Evolutionary conservation across 53 echinoderm and acorn worm species (phyloP), one percentile per base, ranked within the genome.

Genomic region (Hippasteria phrygiana): DNA sequence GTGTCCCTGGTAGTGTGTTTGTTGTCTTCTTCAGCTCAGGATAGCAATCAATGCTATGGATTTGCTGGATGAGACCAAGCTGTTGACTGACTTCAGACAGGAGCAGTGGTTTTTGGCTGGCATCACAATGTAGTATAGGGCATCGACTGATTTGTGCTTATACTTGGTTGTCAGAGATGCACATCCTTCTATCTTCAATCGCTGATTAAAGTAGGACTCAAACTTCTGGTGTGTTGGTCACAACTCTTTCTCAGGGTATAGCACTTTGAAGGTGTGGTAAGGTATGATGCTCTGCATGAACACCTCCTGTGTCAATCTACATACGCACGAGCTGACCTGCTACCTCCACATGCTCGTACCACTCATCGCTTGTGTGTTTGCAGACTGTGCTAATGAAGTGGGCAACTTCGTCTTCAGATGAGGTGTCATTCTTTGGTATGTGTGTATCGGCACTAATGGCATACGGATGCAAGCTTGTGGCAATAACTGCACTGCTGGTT

Each of bases 291-390:
- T 83, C 48, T 48, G 48, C 62, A 38, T 89, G 56, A n/a, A 71
- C 87, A 48, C 78, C 67, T 40, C 93, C 90, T 29, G 85, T 92
- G 89, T 89, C 77, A 3, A 92, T 92, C 17, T 83, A 84, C n/a
- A 71, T 81, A 22, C 39, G 32, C 65, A 64, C 6, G 46, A 11
- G 46, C 46, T 45, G 46, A 45, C 11, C 46, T 11, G 62, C 18
- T 22, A 62, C 24, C 5, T 20, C 5, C 17, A 62, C 24, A 5
- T 62, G 17, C 62, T 5, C 24, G 62, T 20, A 20, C 24, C 24
- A 62, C 18, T 22, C 17, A 22, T 4, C 5, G 46, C 46, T 45
- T n/a, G n/a, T n/a, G n/a, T n/a, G n/a, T n/a, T n/a, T n/a, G n/a
- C n/a, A n/a, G n/a, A n/a, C n/a, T n/a, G n/a, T n/a, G n/a, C n/a